Base-by-base conservation (phyloP, 2,113 vertebrate species). In the Lichenostomus cassidix region DNA sequence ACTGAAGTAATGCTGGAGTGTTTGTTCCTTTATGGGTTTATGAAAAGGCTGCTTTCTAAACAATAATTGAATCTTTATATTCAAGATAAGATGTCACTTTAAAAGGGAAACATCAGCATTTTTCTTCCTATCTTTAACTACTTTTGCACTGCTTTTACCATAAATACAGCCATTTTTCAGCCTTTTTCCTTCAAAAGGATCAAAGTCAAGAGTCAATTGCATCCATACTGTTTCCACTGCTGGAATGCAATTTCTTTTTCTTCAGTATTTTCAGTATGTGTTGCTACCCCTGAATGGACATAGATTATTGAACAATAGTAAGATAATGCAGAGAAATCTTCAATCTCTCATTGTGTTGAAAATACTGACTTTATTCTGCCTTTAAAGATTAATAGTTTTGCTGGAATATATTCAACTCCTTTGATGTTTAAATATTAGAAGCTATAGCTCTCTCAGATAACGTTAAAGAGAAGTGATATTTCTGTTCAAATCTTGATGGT, bases 361-460 rank as follows among this genome's bases (percentile, higher is more conserved):
- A 91, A 85, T 62, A 21, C 11, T 64, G 17, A 9, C 60, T 53
- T 82, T 89, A 44, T 92, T 86, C 49, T 95, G 31, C 33, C 89
- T 95, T 92, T 64, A 74, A 79, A 86, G 70, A 73, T 64, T 21
- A 96, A 89, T 92, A 82, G 37, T 53, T 82, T 95, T 92, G 5
- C 6, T 80, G 52, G 59, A 41, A 70, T 83, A 49, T 50, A 13
- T 78, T 96, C 60, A 69, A 10, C 25, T 64, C 60, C 74, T 95
- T 96, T 94, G 88, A 96, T 94, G 35, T 79, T 81, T 89, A 84
- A 95, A 62, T 46, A 76, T 49, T 69, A 58, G 50, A 73, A 73
- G 42, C 65, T 65, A 63, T n/a, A 83, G 46, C 35, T 86, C n/a
- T 84, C 87, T 92, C 76, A 94, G 77, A 62, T 80, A 92, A 70